Evolutionary conservation across 37 sponge, comb jelly and placozoan species (phyloP), one percentile per base, ranked within the genome.

Genomic region (Diacarnus erythraeanus): DNA sequence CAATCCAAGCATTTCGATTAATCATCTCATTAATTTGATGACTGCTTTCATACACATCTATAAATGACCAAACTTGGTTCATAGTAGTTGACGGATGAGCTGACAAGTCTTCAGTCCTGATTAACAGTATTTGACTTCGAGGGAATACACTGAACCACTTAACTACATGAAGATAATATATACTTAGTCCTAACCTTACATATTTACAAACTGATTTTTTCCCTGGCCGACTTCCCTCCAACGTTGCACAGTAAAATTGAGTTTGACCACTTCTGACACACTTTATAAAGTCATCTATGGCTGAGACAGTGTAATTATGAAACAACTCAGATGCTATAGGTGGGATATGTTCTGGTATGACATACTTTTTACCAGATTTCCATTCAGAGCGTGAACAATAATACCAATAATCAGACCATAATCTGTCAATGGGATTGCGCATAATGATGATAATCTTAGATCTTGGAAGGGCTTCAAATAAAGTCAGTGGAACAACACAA

Each of bases 391-490:
- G 59, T 0, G 81, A 64, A 37, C 76, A 71, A 60, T 82, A 88
- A 65, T 82, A 88, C 71, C 74, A 61, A 61, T 39, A 88, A 76
- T 82, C 88, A 22, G 88, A 88, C 64, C 64, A 88, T 35, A 82
- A 56, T 72, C 88, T 58, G 0, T 82, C 71, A 5, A 77, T 63
- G 9, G 88, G 88, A 69, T 88, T 60, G 23, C 88, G 69, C 64
- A 88, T 42, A 12, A 81, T 88, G 8, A 81, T 43, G 10, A 88
- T 60, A 34, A 82, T 38, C 51, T 88, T 88, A 23, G 88, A 72
- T 15, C n/a, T 47, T 30, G 88, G 88, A n/a, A 70, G 15, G 0
- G 76, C 69, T 29, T 82, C 29, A 72, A 31, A 68, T 30, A 88
- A n/a, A 17, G 63, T 9, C 22, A 25, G 27, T 5, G 82, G 82